Evolutionary conservation across 2,888 invertebrate species (phyloP).

Genomic region (Cynaeus angustus): DNA sequence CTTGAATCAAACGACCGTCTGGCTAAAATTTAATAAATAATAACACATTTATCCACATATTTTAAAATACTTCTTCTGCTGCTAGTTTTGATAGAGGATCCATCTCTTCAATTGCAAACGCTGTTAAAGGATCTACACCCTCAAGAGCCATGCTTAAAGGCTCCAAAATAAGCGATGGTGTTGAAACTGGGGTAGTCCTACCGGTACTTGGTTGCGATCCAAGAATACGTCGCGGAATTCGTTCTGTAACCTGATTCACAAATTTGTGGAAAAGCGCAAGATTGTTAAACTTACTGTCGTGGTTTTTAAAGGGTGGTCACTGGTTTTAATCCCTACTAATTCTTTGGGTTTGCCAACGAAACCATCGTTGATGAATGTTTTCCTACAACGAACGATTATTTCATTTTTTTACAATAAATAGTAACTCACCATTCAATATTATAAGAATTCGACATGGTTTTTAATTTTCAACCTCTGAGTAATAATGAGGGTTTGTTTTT

Average conservation of each 20-base stretch:
- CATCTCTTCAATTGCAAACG: slow-evolving; percentile 78
- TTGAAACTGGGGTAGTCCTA: slow-evolving; percentile 72
- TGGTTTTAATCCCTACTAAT: slow-evolving; percentile 23
- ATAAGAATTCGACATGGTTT: slow-evolving; percentile 15
- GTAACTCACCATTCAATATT: slow-evolving; percentile 27
- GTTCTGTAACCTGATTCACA: slow-evolving; percentile 73
- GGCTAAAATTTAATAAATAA: slow-evolving; percentile 52
- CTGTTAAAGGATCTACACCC: slow-evolving; percentile 83
- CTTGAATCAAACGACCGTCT: slow-evolving; percentile 50
- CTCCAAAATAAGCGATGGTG: slow-evolving; percentile 71
- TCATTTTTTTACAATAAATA: background rate
- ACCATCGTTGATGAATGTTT: slow-evolving; percentile 36
- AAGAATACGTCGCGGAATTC: slow-evolving; percentile 72
- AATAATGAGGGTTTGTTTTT: slow-evolving; percentile 10
- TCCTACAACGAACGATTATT: slow-evolving; percentile 17
- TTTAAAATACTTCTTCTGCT: slow-evolving; percentile 64
- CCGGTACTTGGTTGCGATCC: slow-evolving; percentile 72
- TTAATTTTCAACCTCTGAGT: background rate
- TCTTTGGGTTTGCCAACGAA: slow-evolving; percentile 16
- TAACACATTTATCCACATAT: background rate
- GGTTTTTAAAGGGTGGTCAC: slow-evolving; percentile 77
- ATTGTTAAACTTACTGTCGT: slow-evolving; percentile 69
- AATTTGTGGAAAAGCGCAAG: background rate
- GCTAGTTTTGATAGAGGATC: slow-evolving; percentile 81
- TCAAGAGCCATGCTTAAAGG: slow-evolving; percentile 77